Base-by-base conservation (phyloP, 2,888 invertebrate species). In the Troilus luridus region DNA sequence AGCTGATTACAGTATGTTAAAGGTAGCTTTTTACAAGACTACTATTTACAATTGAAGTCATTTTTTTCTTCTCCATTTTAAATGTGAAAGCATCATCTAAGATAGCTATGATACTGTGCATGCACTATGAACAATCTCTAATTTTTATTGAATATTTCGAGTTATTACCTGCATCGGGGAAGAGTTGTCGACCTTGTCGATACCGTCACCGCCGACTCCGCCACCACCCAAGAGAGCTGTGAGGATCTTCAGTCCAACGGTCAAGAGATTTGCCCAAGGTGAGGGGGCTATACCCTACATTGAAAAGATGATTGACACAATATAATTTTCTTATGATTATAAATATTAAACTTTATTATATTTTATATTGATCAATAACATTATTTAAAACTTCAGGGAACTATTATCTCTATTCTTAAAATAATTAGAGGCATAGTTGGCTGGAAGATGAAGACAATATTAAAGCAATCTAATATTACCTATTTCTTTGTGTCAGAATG, bases 251-350 rank as follows among this genome's bases (percentile, higher is more conserved):
- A 98, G 95, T 90, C 98, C 98, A 94, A 98, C 97, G 12, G 98
- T 96, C 90, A 98, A 95, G 56, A 98, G 95, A 94, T 98, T 97
- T 88, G 98, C 97, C 98, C 98, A 98, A 41, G 98, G 97, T 41
- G 98, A 98, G 64, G 96, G 92, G 8, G 93, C 92, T n/a, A 93
- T 91, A 56, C 92, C 91, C 93, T 93, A 90, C 21, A 77, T 67
- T 90, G 24, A 88, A 91, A 72, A 62, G 0, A 90, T 56, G 17
- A 72, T 72, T 72, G 24, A 72, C 24, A n/a, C 11, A 11, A 21
- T 21, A 62, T 62, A 62, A 9, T 21, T 21, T 21, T 0, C 7
- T 21, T 21, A 21, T 9, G 1, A 9, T 62, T 64, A 64, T 24
- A 64, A 9, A 64, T 64, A 64, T 12, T 5, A 60, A 60, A 11